Evolutionary conservation across 2,113 vertebrate genomes (phyloP), one percentile per base, ranked within the genome.

Genomic region (Lampris megalopsis): DNA sequence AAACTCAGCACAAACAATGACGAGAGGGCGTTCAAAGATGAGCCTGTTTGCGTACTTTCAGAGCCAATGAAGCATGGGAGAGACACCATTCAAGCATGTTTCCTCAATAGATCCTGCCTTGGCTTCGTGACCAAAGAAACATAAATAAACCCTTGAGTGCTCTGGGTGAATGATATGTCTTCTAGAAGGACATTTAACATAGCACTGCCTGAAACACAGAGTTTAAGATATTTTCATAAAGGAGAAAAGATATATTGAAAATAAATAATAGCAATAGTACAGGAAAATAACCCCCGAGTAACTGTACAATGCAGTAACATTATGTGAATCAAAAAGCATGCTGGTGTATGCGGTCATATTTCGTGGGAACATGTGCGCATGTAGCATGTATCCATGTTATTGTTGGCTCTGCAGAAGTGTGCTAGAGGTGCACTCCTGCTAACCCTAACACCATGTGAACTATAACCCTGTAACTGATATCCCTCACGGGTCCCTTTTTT

Each of bases 41-140:
- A 13, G 75, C 49, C 77, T 37, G 80, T 89, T 86, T 86, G 82
- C 73, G 52, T 38, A 70, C 80, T 38, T 66, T 87, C 77, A 81
- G 63, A 81, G 75, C 68, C 71, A 86, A 80, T 62, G 80, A 80
- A 81, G 82, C 73, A 36, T 74, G 64, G 58, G 63, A 56, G 68
- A 68, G 63, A 49, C 73, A 75, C 71, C 62, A 63, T 73, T 81
- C 59, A 80, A 64, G 68, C 72, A 24, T 54, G 68, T 72, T 78
- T 85, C 59, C 77, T 67, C 60, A 52, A 37, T 36, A 3, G n/a
- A 66, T 45, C 3, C 45, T 68, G 70, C 66, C 60, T 83, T 10
- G 37, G 50, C 43, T 45, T 7, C 43, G 7, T 13, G 62, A 3
- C 36, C 9, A 37, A 38, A 37, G 35, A 35, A 9, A 59, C 36